These are phyloP conservation scores for Myopa testacea DNA, from an alignment of 2,888 invertebrate genomes.

Conservation along the genomic window DNA sequence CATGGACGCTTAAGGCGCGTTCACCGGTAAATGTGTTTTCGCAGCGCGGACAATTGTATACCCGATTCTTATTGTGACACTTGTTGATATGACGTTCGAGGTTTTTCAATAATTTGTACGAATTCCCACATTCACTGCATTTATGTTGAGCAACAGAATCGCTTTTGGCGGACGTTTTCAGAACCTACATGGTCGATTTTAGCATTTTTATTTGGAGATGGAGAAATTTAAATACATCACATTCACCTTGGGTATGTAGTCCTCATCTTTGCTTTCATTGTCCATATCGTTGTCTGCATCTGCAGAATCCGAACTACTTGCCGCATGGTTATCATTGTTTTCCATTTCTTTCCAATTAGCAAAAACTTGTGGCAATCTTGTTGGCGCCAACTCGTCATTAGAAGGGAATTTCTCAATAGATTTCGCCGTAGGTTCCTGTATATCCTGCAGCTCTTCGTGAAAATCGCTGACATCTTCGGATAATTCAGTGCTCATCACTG, in stretches of 20 bases:
- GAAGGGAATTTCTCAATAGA: neutral
- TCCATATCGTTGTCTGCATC: neutral
- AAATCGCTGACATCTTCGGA: slow-evolving; percentile 47
- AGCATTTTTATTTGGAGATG: too few relatives aligned
- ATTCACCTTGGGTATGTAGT: slow-evolving; percentile 28
- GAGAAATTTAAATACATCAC: neutral
- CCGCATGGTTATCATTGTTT: neutral
- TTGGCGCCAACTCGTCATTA: slow-evolving; percentile 15
- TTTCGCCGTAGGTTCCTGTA: slow-evolving; percentile 2
- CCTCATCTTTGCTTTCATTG: slow-evolving; percentile 9
- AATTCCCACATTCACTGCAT: slow-evolving; percentile 42
- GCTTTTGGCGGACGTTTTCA: slow-evolving; percentile 21
- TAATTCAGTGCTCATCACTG: neutral
- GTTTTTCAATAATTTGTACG: slow-evolving; percentile 34
- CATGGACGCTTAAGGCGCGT: slow-evolving; percentile 51
- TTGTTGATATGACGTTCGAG: slow-evolving; percentile 39
- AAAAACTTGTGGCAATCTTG: neutral
- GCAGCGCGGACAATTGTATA: slow-evolving; percentile 55
- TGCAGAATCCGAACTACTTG: neutral
- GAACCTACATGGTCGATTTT: neutral
- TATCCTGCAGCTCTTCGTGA: slow-evolving; percentile 43
- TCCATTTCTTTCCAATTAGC: slow-evolving; percentile 14
- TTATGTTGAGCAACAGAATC: slow-evolving; percentile 18
- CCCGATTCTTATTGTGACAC: slow-evolving; percentile 54
- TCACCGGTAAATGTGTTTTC: slow-evolving; percentile 52